Evolutionary conservation across 1,140 invertebrate species (phyloP).

Genomic region (Eulimnadia texana): DNA sequence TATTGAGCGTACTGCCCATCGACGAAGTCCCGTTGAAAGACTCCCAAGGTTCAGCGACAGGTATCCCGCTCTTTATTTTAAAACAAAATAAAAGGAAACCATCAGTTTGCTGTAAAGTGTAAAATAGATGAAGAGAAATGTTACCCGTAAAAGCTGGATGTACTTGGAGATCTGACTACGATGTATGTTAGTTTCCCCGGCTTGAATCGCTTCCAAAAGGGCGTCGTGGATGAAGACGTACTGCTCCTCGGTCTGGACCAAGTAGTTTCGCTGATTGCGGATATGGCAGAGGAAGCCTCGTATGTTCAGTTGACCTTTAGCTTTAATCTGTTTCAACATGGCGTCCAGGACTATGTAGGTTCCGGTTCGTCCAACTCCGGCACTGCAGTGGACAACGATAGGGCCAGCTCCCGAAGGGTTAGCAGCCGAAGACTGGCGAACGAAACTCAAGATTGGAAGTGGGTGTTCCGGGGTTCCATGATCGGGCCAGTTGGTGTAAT

Average conservation of each 20-base stretch:
- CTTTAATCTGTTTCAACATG: slow-evolving; percentile 82
- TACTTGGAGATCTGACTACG: slow-evolving; percentile 44
- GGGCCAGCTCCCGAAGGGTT: slow-evolving; percentile 74
- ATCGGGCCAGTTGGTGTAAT: slow-evolving; percentile 96
- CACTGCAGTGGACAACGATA: slow-evolving; percentile 96
- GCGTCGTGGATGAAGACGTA: slow-evolving; percentile 95
- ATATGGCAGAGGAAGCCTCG: slow-evolving; percentile 87
- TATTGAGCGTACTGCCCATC: not conserved
- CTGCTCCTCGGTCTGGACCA: slow-evolving; percentile 81
- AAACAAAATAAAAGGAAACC: not conserved
- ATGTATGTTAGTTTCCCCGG: slow-evolving; percentile 68
- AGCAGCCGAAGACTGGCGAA: slow-evolving; percentile 73
- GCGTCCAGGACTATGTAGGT: slow-evolving; percentile 74
- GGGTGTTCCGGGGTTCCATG: slow-evolving; percentile 92
- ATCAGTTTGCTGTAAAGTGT: too few species aligned
- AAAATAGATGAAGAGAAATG: not conserved
- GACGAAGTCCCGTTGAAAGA: not conserved
- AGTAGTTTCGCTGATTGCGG: slow-evolving; percentile 61
- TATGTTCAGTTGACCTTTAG: slow-evolving; percentile 74
- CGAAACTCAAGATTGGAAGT: slow-evolving; percentile 82
- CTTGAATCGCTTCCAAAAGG: slow-evolving; percentile 75
- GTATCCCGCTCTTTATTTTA: slow-evolving; percentile 4
- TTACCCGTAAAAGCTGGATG: slow-evolving; percentile 36
- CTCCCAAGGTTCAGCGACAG: not conserved
- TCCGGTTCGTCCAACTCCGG: slow-evolving; percentile 87